These are phyloP conservation scores for Diachasmimorpha longicaudata DNA, from an alignment of 1,140 invertebrate species.

Conservation along the genomic window DNA sequence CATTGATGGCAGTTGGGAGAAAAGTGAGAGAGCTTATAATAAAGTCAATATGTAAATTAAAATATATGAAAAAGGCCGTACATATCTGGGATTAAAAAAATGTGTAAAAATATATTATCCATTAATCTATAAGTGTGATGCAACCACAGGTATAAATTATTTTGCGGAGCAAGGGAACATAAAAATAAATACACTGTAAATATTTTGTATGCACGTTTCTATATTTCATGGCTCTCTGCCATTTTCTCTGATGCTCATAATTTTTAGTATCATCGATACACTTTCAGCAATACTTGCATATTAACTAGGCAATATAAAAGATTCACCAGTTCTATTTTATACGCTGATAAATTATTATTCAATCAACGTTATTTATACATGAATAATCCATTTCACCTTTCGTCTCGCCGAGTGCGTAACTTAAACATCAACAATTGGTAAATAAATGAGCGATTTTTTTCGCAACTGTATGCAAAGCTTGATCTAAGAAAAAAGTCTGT, in stretches of 20 bases:
- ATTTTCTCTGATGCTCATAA: background rate
- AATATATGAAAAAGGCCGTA: too few species aligned
- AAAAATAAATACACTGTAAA: background rate
- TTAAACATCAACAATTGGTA: background rate
- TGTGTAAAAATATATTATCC: too few species aligned
- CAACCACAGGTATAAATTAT: background rate
- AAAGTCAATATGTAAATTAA: too few species aligned
- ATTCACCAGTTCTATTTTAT: constrained; percentile 1
- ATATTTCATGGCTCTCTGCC: background rate
- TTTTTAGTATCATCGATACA: background rate
- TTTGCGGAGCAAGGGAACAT: background rate
- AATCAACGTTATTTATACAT: constrained; percentile 7
- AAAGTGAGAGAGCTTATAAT: too few species aligned
- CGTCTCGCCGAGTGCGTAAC: background rate
- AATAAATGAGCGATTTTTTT: background rate
- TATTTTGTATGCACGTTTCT: background rate
- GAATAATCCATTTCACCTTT: background rate
- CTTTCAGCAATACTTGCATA: background rate
- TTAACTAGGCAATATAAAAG: constrained; percentile 19
- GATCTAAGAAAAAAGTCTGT: background rate
- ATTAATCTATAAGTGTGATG: too few species aligned
- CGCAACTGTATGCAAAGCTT: background rate
- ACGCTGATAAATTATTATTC: constrained; percentile 2
- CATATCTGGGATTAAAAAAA: too few species aligned
- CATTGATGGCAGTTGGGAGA: too few species aligned